These are phyloP conservation scores for Diachasma alloeum DNA, from an alignment of 1,140 invertebrate genomes.

Conservation along the genomic window DNA sequence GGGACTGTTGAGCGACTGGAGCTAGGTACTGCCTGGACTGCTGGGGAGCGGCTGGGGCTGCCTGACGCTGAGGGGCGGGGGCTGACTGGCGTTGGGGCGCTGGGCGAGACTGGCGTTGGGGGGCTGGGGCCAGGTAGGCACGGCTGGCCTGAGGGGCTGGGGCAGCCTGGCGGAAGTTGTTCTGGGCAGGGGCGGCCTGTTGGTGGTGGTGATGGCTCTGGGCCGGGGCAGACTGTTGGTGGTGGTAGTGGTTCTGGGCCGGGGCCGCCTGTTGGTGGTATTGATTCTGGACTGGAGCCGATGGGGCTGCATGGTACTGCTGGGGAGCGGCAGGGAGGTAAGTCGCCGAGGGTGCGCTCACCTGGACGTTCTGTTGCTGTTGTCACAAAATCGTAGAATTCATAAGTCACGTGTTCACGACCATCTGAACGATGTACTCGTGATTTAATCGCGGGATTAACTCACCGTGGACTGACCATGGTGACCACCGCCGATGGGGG, in stretches of 20 bases:
- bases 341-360: neutral
- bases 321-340: neutral
- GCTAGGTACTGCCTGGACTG: neutral
- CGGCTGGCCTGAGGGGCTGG: neutral
- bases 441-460: neutral
- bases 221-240: neutral
- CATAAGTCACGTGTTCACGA: too few relatives aligned
- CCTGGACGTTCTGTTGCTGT: neutral
- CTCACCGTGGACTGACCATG: neutral
- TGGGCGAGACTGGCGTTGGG: neutral
- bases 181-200: neutral
- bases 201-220: neutral
- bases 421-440: neutral
- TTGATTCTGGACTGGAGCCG: neutral
- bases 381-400: too few relatives aligned
- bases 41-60: neutral
- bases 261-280: neutral
- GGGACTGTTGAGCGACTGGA: neutral
- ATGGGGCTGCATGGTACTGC: conserved; percentile 13
- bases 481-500: conserved; percentile 2
- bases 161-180: neutral
- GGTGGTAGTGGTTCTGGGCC: neutral
- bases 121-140: neutral
- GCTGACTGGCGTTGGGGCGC: neutral
- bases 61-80: neutral